Evolutionary conservation across 2,797 vertebrate genomes (phyloP).

Genomic region (Crypturellus tataupa): DNA sequence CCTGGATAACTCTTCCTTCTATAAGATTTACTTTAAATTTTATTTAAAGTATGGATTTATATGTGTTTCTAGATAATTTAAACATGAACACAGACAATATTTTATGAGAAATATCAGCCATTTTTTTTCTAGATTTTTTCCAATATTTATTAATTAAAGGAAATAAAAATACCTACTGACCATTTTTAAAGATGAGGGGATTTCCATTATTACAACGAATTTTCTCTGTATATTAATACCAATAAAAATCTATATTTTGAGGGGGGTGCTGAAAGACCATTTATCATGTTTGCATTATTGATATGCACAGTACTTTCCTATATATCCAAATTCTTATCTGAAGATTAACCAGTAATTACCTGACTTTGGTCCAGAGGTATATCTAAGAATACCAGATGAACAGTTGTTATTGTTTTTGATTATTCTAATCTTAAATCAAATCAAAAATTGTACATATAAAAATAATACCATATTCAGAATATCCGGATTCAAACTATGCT

Average conservation of each 20-base stretch:
- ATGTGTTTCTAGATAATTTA: neutral
- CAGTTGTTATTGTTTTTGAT: neutral
- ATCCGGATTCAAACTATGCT: neutral
- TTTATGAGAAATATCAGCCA: neutral
- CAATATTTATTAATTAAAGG: neutral
- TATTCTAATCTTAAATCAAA: neutral
- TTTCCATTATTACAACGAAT: neutral
- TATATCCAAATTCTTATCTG: neutral
- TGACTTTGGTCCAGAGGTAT: neutral
- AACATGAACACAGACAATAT: neutral
- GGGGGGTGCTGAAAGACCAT: neutral
- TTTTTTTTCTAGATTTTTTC: neutral
- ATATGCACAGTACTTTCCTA: neutral
- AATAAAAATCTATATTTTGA: neutral
- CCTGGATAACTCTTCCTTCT: neutral
- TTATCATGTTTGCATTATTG: constrained; percentile 6
- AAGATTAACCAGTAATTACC: neutral
- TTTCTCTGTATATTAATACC: neutral
- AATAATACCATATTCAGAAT: neutral
- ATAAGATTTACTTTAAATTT: neutral
- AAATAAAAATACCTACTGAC: neutral
- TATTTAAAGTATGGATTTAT: neutral
- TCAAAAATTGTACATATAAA: neutral
- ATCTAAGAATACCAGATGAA: neutral
- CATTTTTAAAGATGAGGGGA: neutral